Base-by-base conservation (phyloP, 1,140 invertebrate genomes). In the Steinernema khuongi region DNA sequence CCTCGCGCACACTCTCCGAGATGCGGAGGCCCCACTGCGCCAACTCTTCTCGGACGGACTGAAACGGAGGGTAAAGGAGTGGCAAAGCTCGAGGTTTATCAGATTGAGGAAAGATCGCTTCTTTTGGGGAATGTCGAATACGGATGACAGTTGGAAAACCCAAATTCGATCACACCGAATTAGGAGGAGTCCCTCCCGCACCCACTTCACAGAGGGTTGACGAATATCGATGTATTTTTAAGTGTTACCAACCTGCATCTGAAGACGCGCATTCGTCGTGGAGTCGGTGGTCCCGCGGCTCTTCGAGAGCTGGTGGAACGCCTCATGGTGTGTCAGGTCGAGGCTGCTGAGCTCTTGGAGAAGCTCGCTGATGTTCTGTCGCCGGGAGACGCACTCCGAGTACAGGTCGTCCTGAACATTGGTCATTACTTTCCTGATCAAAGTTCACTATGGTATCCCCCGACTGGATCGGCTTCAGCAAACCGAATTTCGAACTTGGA, bases 1-100 rank as follows among this genome's bases (percentile, higher is more conserved):
- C 68, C 28, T 50, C 76, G 31, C 75, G 73, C 1, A 77, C 43
- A 22, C 50, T 60, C 50, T 60, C 50, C 4, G 50, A 60, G 19
- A 60, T 60, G 4, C 50, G 7, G 14, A 60, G 14, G 14, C 50
- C 50, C 50, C 50, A 60, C 22, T 60, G 50, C 2, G 50, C 50
- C 50, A 60, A 60, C 26, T 60, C 50, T 60, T 60, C 50, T 14
- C 50, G 50, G 7, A 60, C 50, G 4, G 50, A 60, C 50, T 60
- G 22, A 60, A 60, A 60, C 36, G 4, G 50, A 60, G 4, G 14
- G 22, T n/a, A n/a, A n/a, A n/a, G n/a, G n/a, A n/a, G n/a, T n/a
- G n/a, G n/a, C n/a, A n/a, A n/a, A n/a, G n/a, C n/a, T n/a, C n/a
- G n/a, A n/a, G n/a, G n/a, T n/a, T n/a, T n/a, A n/a, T n/a, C n/a